Evolutionary conservation across 2,113 vertebrate genomes (phyloP).

Genomic region (Spermophilus dauricus): DNA sequence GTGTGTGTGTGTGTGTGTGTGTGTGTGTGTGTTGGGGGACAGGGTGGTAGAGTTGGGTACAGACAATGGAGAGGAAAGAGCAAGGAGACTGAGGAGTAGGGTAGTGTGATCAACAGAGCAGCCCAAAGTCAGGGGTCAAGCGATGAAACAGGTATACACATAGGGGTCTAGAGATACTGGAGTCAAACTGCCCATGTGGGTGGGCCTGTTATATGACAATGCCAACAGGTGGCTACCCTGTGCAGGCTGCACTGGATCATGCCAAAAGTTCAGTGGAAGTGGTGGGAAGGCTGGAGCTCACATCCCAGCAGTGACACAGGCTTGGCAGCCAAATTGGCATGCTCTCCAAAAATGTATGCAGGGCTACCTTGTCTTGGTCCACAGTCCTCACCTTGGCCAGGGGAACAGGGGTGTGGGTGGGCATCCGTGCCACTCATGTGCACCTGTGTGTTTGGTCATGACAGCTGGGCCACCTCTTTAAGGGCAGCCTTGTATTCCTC

Average conservation of each 20-base stretch:
- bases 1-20: background rate
- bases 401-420: background rate
- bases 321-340: background rate
- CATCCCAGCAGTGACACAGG: background rate
- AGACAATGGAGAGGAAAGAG: background rate
- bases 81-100: background rate
- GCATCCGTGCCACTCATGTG: background rate
- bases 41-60: background rate
- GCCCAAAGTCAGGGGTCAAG: background rate
- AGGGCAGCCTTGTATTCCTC: slow-evolving; percentile 71
- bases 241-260: background rate
- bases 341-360: slow-evolving; percentile 4
- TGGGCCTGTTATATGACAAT: background rate
- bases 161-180: background rate
- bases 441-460: slow-evolving; percentile 60
- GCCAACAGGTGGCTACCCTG: background rate
- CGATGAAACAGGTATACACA: background rate
- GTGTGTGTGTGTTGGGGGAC: background rate
- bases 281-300: background rate
- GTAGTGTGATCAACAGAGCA: background rate
- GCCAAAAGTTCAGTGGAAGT: background rate
- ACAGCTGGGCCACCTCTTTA: slow-evolving; percentile 68
- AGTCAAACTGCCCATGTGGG: background rate
- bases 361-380: slow-evolving; percentile 4
- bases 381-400: background rate